Conservation (phyloP, 1,140 invertebrate species). For the Plutomurus gul region DNA sequence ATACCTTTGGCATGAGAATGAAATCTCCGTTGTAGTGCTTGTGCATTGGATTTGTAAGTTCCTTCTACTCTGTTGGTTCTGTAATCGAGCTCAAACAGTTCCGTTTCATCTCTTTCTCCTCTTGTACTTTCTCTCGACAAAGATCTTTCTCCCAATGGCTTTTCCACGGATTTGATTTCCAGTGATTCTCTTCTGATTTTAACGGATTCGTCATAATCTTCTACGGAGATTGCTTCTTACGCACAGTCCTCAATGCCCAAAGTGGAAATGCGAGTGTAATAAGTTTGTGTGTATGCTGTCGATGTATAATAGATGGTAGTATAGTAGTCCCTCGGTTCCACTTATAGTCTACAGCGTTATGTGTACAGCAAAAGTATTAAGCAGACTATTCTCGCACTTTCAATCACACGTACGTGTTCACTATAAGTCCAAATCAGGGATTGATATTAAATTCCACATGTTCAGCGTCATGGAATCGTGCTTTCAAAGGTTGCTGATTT, state of each 20-base stretch:
- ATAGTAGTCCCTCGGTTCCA: no score
- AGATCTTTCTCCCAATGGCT: slow-evolving; percentile 8
- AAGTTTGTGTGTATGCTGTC: no score
- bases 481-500: no score
- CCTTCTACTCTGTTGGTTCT: slow-evolving; percentile 1
- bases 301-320: no score
- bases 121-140: slow-evolving; percentile 17
- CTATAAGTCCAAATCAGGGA: not conserved
- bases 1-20: no score
- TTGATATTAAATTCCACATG: slow-evolving; percentile 41
- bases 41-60: not conserved
- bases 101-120: slow-evolving; percentile 26
- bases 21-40: not conserved
- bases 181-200: slow-evolving; percentile 22
- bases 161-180: slow-evolving; percentile 21
- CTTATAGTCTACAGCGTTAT: no score
- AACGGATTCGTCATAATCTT: slow-evolving; percentile 8
- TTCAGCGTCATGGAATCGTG: no score
- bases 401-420: no score
- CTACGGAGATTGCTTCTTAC: not conserved
- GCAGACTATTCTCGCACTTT: no score
- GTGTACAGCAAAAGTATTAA: no score
- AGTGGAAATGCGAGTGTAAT: no score
- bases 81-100: slow-evolving; percentile 10
- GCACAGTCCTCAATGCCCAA: no score